phyloP scores from a whole-genome alignment of 2,888 invertebrate genomes.

The Calameuta pallipes region DNA sequence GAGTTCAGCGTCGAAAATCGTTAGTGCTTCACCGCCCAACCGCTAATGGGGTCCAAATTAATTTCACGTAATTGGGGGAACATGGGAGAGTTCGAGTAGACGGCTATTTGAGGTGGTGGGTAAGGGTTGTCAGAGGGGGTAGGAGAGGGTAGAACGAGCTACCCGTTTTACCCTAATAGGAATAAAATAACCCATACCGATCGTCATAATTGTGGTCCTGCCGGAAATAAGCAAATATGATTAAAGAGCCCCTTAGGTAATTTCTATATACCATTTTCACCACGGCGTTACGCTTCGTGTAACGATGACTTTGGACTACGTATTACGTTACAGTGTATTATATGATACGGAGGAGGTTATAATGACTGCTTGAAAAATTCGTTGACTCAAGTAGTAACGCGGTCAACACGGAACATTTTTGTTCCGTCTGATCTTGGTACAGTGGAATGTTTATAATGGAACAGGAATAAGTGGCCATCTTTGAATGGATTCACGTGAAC shows the following conservation, averaged over 20 bases:
- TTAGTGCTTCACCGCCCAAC: constrained; percentile 47
- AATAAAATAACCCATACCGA: constrained; percentile 61
- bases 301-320: not conserved
- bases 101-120: not conserved
- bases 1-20: constrained; percentile 53
- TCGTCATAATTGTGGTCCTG: constrained; percentile 50
- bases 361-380: not conserved
- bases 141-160: constrained; percentile 33
- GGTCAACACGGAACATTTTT: not conserved
- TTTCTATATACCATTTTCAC: constrained; percentile 26
- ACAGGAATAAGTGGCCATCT: not conserved
- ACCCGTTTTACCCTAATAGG: constrained; percentile 64
- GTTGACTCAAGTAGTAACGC: not conserved
- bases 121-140: not conserved
- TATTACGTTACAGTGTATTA: not conserved
- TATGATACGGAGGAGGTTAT: not conserved
- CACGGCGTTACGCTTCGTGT: constrained; percentile 50
- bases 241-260: constrained; percentile 48
- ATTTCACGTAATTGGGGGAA: constrained; percentile 63
- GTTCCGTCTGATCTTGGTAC: not conserved
- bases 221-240: constrained; percentile 64
- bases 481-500: not conserved
- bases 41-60: constrained; percentile 63
- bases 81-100: constrained; percentile 3
- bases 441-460: not conserved